These are phyloP conservation scores for Creontiades dilutus DNA, from an alignment of 2,888 invertebrate species.

Conservation along the genomic window DNA sequence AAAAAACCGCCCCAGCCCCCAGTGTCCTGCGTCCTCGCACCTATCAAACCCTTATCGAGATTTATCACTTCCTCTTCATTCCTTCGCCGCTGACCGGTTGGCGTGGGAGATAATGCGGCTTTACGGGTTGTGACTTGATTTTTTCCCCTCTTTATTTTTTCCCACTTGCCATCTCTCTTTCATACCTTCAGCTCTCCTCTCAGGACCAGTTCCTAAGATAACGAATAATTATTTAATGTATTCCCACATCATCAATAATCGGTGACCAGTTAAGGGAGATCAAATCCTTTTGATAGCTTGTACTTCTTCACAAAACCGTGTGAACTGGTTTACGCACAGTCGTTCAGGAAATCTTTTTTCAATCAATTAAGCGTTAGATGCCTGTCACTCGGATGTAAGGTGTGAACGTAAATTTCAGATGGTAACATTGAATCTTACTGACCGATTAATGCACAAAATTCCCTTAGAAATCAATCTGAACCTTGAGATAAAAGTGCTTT, in stretches of 20 bases:
- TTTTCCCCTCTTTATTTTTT: constrained; percentile 8
- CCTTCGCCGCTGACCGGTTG: constrained; percentile 51
- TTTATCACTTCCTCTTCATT: constrained; percentile 54
- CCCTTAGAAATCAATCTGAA: no score
- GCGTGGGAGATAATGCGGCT: constrained; percentile 62
- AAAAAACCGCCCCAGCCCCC: background rate
- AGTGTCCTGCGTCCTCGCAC: constrained; percentile 12
- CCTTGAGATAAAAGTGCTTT: no score
- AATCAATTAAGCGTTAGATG: no score
- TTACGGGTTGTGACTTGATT: constrained; percentile 53
- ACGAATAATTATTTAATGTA: constrained; percentile 32
- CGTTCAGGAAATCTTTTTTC: background rate
- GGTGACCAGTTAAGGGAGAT: constrained; percentile 23
- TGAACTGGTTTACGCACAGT: background rate
- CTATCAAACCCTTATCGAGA: constrained; percentile 55
- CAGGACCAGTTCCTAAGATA: constrained; percentile 38
- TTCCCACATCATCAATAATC: constrained; percentile 18
- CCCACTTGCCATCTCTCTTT: background rate
- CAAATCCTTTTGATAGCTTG: background rate
- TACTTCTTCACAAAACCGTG: background rate
- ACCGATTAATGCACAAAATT: no score
- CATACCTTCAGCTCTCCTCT: background rate
- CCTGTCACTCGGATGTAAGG: no score
- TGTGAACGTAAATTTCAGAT: no score
- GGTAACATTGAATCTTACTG: no score